phyloP scores from a whole-genome alignment of 2,888 invertebrate genomes.

The Drosophila yooni region DNA sequence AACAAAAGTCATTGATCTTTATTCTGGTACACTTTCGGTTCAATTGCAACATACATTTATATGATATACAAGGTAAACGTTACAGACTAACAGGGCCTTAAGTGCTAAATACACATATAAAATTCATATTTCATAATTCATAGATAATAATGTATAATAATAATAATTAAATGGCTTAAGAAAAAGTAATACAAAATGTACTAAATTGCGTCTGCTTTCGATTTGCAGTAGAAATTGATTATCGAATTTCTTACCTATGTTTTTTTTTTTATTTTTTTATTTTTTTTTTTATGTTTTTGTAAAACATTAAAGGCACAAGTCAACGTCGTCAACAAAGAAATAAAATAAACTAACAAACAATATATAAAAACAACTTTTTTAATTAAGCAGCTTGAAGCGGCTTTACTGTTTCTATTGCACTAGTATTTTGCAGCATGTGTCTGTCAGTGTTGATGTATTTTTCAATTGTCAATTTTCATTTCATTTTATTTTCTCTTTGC shows the following conservation, averaged over 20 bases:
- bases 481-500: conserved; percentile 6
- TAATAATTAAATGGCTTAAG: conserved; percentile 76
- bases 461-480: conserved; percentile 18
- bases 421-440: conserved; percentile 48
- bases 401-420: conserved; percentile 52
- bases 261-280: conserved; percentile 17
- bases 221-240: conserved; percentile 48
- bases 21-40: conserved; percentile 81
- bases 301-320: conserved; percentile 85
- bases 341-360: conserved; percentile 64
- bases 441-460: conserved; percentile 42
- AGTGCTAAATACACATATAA: conserved; percentile 75
- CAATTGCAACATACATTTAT: conserved; percentile 79
- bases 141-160: conserved; percentile 45
- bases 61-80: conserved; percentile 70
- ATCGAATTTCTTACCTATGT: conserved; percentile 42
- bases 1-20: conserved; percentile 84
- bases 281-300: conserved; percentile 48
- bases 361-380: conserved; percentile 48
- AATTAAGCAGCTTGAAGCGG: conserved; percentile 39
- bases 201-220: conserved; percentile 50
- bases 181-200: conserved; percentile 76
- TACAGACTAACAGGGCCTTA: conserved; percentile 71
- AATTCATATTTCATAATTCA: conserved; percentile 73
- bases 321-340: conserved; percentile 84